Evolutionary conservation across 2,113 vertebrate species (phyloP).

Genomic region (Smithornis capensis): DNA sequence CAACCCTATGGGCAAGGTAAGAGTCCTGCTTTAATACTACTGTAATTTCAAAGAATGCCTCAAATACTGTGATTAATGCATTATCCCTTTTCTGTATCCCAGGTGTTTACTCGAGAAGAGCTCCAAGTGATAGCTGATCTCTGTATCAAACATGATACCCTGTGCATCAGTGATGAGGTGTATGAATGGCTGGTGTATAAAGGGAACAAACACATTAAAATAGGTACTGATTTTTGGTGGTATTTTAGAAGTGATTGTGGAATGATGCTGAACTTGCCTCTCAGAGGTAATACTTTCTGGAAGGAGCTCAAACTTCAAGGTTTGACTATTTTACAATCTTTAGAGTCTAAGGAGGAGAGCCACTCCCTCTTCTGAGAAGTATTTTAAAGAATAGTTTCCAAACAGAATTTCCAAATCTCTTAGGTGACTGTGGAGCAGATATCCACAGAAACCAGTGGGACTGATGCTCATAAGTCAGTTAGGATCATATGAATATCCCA

Average conservation of each 20-base stretch:
- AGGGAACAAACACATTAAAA: conserved; percentile 90
- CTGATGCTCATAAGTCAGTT: neutral
- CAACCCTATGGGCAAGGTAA: conserved; percentile 93
- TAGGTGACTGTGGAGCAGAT: neutral
- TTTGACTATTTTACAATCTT: neutral
- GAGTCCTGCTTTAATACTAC: neutral
- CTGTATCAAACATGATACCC: conserved; percentile 87
- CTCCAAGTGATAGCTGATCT: conserved; percentile 90
- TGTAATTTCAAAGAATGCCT: neutral
- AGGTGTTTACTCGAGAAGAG: conserved; percentile 90
- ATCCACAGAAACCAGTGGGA: neutral
- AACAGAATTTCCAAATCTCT: neutral
- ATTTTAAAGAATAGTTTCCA: neutral
- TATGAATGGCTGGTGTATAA: conserved; percentile 95
- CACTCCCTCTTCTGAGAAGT: neutral
- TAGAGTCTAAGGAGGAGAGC: neutral
- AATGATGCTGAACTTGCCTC: neutral
- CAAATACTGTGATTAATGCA: neutral
- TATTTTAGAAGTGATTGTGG: neutral
- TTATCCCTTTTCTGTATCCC: conserved; percentile 6
- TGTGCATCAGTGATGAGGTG: conserved; percentile 97
- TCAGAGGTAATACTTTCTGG: neutral
- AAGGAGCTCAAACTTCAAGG: neutral
- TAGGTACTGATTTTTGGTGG: conserved; percentile 77
- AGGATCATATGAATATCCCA: neutral